Evolutionary conservation across 2,113 vertebrate genomes (phyloP).

Genomic region (Sitta europaea): DNA sequence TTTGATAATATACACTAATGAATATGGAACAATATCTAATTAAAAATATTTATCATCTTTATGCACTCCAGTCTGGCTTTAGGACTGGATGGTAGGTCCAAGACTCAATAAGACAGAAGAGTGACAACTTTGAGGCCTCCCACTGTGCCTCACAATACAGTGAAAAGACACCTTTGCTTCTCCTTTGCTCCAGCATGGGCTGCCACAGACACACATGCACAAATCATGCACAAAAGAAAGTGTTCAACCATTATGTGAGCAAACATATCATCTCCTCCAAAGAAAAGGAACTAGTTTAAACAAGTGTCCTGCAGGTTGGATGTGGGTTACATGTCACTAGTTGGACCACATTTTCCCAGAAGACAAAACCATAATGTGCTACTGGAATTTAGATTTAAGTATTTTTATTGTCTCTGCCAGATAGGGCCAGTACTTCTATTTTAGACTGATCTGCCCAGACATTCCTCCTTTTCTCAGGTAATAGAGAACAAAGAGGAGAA

Average conservation of each 20-base stretch:
- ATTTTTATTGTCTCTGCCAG: neutral
- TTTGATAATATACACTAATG: neutral
- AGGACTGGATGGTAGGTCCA: neutral
- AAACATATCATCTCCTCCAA: neutral
- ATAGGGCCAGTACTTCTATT: accelerated
- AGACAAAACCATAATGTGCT: neutral
- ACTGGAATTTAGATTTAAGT: neutral
- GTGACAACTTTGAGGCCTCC: neutral
- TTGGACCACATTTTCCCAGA: neutral
- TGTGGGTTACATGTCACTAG: neutral
- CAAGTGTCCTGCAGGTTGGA: neutral
- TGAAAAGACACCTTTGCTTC: neutral
- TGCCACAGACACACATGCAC: accelerated
- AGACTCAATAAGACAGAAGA: neutral
- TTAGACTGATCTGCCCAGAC: neutral
- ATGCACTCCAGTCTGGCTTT: neutral
- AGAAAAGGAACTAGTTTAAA: neutral
- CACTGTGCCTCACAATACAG: neutral
- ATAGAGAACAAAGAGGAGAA: neutral
- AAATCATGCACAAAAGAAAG: accelerated
- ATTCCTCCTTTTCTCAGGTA: neutral
- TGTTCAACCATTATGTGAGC: neutral
- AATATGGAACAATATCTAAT: neutral
- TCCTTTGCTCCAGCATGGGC: neutral
- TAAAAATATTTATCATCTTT: neutral